Evolutionary conservation across 1,140 invertebrate species (phyloP).

Genomic region (Heliconius hewitsoni): DNA sequence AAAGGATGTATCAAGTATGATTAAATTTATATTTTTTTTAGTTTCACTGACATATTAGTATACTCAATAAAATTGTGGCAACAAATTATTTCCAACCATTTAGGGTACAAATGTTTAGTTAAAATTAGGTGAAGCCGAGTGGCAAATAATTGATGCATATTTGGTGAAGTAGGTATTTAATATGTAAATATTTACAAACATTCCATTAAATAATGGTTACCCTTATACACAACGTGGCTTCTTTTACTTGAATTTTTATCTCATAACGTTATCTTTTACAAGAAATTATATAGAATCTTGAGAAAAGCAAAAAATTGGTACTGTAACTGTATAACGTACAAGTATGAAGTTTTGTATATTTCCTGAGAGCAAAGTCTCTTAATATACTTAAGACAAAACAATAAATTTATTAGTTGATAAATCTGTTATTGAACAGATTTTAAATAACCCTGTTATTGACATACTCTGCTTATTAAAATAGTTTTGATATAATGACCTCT

Average conservation of each 20-base stretch:
- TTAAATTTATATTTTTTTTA: not conserved
- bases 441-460: not conserved
- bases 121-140: not conserved
- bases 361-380: not conserved
- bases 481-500: not conserved
- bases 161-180: not conserved
- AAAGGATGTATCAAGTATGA: not conserved
- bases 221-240: not conserved
- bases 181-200: constrained; percentile 9
- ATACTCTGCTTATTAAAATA: not conserved
- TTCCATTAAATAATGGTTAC: constrained; percentile 11
- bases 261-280: not conserved
- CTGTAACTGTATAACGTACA: too few relatives aligned
- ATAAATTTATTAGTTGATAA: not conserved
- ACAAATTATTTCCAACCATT: not conserved
- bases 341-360: not conserved
- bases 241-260: not conserved
- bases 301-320: not conserved
- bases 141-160: not conserved
- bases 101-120: not conserved
- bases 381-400: not conserved
- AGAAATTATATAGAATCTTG: not conserved
- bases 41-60: not conserved
- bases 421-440: not conserved
- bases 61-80: not conserved